Evolutionary conservation across 2,888 invertebrate species (phyloP).

Genomic region (Clanis bilineata): DNA sequence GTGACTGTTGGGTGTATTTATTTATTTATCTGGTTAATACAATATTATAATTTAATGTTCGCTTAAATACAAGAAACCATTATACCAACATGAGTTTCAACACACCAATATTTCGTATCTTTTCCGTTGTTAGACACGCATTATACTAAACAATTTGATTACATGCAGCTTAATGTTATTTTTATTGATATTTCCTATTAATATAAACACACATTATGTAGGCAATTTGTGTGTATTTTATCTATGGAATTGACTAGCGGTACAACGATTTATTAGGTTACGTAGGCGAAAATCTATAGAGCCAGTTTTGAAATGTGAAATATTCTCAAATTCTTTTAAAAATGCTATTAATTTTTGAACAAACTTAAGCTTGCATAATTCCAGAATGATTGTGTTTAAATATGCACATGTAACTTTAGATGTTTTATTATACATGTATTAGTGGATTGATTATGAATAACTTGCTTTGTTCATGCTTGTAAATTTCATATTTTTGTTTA

Average conservation of each 20-base stretch:
- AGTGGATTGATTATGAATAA: too few species aligned
- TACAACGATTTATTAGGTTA: constrained; percentile 19
- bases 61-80: too few species aligned
- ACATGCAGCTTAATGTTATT: neutral
- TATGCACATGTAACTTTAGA: too few species aligned
- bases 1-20: too few species aligned
- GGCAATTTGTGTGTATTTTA: constrained; percentile 9
- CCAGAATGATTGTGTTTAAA: neutral
- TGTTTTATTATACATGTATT: too few species aligned
- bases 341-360: constrained; percentile 26
- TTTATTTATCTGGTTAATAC: too few species aligned
- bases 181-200: constrained; percentile 6
- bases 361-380: neutral
- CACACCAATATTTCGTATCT: neutral
- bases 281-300: constrained; percentile 38
- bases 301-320: constrained; percentile 27
- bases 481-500: too few species aligned
- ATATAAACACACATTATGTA: neutral
- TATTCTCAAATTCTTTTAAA: constrained; percentile 29
- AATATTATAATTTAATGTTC: too few species aligned
- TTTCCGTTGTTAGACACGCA: neutral
- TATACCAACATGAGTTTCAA: too few species aligned
- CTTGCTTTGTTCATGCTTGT: too few species aligned
- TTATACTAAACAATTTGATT: neutral
- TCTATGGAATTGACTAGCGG: constrained; percentile 2